Evolutionary conservation across 2,888 invertebrate species (phyloP).

Genomic region (Laspeyria flexula): DNA sequence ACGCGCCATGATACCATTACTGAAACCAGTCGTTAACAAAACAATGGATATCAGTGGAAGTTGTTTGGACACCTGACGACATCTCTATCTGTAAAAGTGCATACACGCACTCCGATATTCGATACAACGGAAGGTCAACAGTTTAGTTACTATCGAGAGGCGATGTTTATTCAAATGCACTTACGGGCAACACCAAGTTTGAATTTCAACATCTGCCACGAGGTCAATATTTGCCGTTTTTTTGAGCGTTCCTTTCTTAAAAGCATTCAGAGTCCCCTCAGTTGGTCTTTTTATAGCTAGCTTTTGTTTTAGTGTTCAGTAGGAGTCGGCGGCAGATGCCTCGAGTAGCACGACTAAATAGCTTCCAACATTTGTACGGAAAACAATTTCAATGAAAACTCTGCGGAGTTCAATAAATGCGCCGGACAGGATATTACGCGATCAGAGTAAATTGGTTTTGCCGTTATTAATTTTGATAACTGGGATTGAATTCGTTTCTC

Average conservation of each 20-base stretch:
- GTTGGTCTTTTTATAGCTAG: conserved; percentile 54
- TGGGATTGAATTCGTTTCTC: conserved; percentile 84
- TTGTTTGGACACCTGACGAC: conserved; percentile 78
- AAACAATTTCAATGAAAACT: conserved; percentile 68
- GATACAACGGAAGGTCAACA: conserved; percentile 79
- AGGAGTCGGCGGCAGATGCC: conserved; percentile 39
- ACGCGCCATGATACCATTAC: conserved; percentile 16
- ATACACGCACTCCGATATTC: conserved; percentile 65
- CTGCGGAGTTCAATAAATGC: conserved; percentile 67
- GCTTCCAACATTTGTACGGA: conserved; percentile 50
- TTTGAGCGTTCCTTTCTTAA: conserved; percentile 68
- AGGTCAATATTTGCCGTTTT: conserved; percentile 84
- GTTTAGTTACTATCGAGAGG: conserved; percentile 75
- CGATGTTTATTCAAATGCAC: conserved; percentile 84
- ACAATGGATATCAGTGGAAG: conserved; percentile 33
- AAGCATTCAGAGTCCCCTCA: conserved; percentile 52
- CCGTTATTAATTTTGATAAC: conserved; percentile 85
- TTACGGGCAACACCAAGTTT: conserved; percentile 74
- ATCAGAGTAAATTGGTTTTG: conserved; percentile 80
- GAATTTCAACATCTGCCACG: conserved; percentile 82
- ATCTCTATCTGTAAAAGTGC: conserved; percentile 63
- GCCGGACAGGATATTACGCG: conserved; percentile 79
- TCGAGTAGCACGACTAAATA: conserved; percentile 30
- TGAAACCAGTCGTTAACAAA: conserved; percentile 13
- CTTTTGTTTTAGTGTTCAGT: conserved; percentile 51